These are phyloP conservation scores for Calypte anna DNA, from an alignment of 2,113 vertebrate genomes.

Conservation along the genomic window DNA sequence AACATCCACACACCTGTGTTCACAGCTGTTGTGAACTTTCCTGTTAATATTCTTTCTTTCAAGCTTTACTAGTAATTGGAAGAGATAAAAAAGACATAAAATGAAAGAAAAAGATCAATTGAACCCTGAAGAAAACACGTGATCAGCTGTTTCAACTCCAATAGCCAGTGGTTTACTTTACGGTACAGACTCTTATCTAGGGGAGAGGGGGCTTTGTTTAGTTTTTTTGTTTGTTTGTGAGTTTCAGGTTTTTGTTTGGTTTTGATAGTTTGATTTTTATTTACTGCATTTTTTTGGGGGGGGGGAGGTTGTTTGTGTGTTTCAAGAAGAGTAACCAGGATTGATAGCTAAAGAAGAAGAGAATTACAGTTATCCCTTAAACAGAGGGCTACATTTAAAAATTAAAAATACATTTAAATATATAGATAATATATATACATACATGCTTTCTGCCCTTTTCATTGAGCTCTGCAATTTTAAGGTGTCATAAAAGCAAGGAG, in stretches of 20 bases:
- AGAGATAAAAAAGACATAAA: background rate
- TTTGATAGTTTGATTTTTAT: no score
- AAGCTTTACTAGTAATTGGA: background rate
- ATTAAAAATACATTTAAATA: no score
- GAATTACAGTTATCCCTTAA: conserved; percentile 8
- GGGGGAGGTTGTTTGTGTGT: background rate
- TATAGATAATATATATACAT: no score
- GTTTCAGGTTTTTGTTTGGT: no score
- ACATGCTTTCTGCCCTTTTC: background rate
- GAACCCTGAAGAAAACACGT: background rate
- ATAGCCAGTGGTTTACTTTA: background rate
- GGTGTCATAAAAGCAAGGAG: conserved; percentile 37
- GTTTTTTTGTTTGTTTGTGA: no score
- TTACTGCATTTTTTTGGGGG: no score
- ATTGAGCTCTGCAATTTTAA: conserved; percentile 49
- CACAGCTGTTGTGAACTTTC: background rate
- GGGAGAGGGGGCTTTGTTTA: no score
- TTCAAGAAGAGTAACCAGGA: background rate
- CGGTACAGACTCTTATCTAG: background rate
- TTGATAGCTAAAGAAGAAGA: background rate
- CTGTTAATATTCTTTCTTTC: background rate
- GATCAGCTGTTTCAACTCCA: background rate
- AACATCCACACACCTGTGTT: background rate
- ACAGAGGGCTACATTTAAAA: background rate
- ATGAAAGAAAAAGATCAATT: background rate